Percentiles rank a stretch among this genome's conserved stretches.
Evolutionary conservation across 1,140 invertebrate genomes (phyloP).

Genomic region (Drosophila littoralis): DNA sequence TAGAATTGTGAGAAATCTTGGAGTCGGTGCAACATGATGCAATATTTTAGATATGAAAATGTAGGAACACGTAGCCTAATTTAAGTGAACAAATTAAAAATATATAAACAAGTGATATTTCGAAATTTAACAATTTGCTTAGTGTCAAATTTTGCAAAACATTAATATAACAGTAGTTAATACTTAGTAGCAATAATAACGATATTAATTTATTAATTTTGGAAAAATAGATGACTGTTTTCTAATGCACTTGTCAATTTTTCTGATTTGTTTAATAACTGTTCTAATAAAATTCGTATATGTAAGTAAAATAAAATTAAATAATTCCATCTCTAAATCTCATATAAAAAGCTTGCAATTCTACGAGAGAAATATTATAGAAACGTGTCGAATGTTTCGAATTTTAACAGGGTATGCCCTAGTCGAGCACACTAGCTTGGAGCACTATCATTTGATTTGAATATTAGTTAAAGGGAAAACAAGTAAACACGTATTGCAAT

Average conservation of each 20-base stretch:
- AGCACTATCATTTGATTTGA: background rate
- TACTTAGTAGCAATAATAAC: background rate
- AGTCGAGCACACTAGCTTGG: background rate
- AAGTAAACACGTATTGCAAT: no score
- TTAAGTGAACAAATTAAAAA: background rate
- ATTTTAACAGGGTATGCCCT: background rate
- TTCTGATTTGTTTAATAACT: constrained; percentile 36
- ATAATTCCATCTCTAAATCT: constrained; percentile 50
- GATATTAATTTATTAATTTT: constrained; percentile 15
- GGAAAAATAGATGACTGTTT: constrained; percentile 65
- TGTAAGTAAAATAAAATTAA: constrained; percentile 3
- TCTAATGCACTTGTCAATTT: constrained; percentile 58
- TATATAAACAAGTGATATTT: constrained; percentile 19
- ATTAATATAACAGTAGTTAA: background rate
- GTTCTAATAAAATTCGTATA: constrained; percentile 14
- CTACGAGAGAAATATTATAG: background rate
- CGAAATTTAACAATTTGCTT: constrained; percentile 1
- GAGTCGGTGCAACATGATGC: constrained; percentile 11
- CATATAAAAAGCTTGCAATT: background rate
- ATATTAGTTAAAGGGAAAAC: background rate
- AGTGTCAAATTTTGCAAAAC: background rate
- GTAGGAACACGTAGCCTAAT: background rate
- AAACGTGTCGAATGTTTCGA: background rate
- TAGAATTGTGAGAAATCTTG: background rate
- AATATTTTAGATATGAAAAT: constrained; percentile 11